Evolutionary conservation across 92 coral and sea anemone species (phyloP).

Genomic region (Heteractis magnifica): DNA sequence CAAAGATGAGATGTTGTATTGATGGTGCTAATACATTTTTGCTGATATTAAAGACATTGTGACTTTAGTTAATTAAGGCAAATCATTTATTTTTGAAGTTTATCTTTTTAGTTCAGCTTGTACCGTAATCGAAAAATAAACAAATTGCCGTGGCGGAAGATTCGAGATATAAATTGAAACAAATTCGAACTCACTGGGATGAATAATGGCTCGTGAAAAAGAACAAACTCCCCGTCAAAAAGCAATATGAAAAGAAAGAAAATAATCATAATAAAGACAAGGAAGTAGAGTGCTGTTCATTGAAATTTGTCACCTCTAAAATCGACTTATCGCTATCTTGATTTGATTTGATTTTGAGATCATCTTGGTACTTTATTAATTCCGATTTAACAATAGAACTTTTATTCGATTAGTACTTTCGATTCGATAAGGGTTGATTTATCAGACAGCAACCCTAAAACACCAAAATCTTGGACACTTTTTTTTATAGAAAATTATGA

Average conservation of each 20-base stretch:
- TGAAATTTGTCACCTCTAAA: neutral
- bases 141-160: neutral
- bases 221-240: neutral
- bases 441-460: neutral
- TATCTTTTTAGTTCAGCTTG: neutral
- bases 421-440: neutral
- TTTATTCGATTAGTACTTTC: slow-evolving; percentile 7
- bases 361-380: neutral
- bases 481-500: neutral
- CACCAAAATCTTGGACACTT: neutral
- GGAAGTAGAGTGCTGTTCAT: neutral
- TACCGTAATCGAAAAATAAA: neutral
- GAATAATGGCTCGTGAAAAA: neutral
- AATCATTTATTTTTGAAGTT: neutral
- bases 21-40: neutral
- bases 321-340: slow-evolving; percentile 1
- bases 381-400: neutral
- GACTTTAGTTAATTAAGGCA: neutral
- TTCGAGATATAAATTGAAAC: neutral
- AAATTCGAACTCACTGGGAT: neutral
- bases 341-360: neutral
- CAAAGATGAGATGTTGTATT: no score
- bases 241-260: neutral
- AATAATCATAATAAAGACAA: neutral
- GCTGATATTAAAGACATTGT: neutral